These are phyloP conservation scores for Muschampia plurimacula DNA, from an alignment of 2,888 invertebrate genomes.

Conservation along the genomic window DNA sequence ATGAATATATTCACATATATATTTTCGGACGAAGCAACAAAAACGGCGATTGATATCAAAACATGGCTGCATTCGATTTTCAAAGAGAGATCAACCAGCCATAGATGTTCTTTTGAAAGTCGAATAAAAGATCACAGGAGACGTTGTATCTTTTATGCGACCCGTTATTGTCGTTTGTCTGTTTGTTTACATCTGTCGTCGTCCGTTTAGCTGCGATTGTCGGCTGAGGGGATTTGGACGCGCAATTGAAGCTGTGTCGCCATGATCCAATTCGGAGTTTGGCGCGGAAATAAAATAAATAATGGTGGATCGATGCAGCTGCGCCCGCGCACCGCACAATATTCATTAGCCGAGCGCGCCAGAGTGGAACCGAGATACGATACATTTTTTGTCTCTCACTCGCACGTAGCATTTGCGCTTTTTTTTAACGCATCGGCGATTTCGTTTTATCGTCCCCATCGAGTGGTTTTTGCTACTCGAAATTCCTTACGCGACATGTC, in stretches of 20 bases:
- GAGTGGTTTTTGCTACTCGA: conserved; percentile 80
- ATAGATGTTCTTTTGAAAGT: conserved; percentile 38
- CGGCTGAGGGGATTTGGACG: conserved; percentile 77
- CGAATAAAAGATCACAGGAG: conserved; percentile 39
- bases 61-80: conserved; percentile 22
- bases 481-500: conserved; percentile 68
- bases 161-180: conserved; percentile 57
- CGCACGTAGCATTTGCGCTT: conserved; percentile 80
- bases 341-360: conserved; percentile 80
- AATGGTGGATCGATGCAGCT: conserved; percentile 80
- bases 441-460: conserved; percentile 82
- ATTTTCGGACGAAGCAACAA: conserved; percentile 12
- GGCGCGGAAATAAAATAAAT: conserved; percentile 84
- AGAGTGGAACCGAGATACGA: conserved; percentile 83
- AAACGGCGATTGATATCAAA: conserved; percentile 30
- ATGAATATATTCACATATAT: conserved; percentile 5
- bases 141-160: conserved; percentile 35
- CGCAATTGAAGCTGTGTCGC: conserved; percentile 83
- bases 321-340: conserved; percentile 70
- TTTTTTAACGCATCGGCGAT: conserved; percentile 83
- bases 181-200: conserved; percentile 82
- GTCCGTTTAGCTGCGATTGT: conserved; percentile 76
- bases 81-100: conserved; percentile 33
- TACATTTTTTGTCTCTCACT: conserved; percentile 82
- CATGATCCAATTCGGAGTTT: conserved; percentile 81